Base-by-base conservation (phyloP, 2,888 invertebrate species). In the Agapostemon virescens region DNA sequence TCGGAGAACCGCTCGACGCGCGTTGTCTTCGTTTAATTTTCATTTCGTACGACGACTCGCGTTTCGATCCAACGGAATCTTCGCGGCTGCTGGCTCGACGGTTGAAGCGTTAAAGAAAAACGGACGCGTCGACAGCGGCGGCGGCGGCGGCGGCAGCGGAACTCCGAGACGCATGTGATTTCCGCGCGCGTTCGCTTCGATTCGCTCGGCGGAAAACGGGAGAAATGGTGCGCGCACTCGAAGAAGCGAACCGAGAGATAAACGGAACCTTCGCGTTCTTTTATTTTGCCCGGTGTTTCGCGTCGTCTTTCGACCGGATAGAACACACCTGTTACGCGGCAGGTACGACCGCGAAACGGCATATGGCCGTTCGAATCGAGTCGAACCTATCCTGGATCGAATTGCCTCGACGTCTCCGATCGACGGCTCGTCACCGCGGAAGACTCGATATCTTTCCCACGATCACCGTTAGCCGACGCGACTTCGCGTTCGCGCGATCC, bases 141-240 rank as follows among this genome's bases (percentile, higher is more conserved):
- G n/a, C n/a, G n/a, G n/a, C n/a, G n/a, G n/a, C n/a, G n/a, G n/a
- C n/a, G n/a, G n/a, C n/a, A n/a, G n/a, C n/a, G n/a, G n/a, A n/a
- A n/a, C n/a, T n/a, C n/a, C n/a, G n/a, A 75, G 78, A 85, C 84
- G 84, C 83, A 83, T 75, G 83, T 83, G 84, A 38, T 69, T 49
- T 36, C 66, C 49, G 26, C 33, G 55, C 55, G 58, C 61, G 23
- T n/a, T n/a, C 55, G 42, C 61, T 26, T 26, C 33, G n/a, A 33
- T 26, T n/a, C 58, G 49, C n/a, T 42, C 2, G n/a, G 20, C 23
- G 36, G 33, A 64, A 64, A 42, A 0, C 23, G 40, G 2, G 15
- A n/a, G 36, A 36, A 61, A 17, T 9, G 45, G 40, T 17, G 1
- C 26, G 15, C 33, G 23, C 30, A 23, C 15, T 33, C 17, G 15